phyloP scores from a whole-genome alignment of 2,797 vertebrate species.

The Tadarida brasiliensis region DNA sequence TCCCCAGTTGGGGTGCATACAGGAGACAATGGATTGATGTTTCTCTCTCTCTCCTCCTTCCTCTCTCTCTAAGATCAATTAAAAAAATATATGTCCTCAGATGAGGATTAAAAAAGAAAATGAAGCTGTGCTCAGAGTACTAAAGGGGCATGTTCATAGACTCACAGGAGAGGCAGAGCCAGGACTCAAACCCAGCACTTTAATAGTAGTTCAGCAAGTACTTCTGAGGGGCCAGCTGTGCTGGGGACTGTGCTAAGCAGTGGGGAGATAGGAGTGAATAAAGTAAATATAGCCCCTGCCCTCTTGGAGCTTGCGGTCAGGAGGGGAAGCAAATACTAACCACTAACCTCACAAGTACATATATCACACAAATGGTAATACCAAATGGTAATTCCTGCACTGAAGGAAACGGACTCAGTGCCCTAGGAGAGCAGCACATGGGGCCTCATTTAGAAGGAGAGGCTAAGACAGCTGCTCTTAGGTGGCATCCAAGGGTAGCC shows the following conservation, averaged over 20 bases:
- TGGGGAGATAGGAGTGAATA: not conserved
- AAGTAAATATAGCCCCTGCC: too few species aligned
- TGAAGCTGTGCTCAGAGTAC: not conserved
- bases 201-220: not conserved
- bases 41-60: too few species aligned
- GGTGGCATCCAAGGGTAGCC: not conserved
- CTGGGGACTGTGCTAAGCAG: not conserved
- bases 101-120: not conserved
- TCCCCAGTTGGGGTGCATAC: too few species aligned
- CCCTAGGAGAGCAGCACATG: not conserved
- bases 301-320: not conserved
- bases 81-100: too few species aligned
- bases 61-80: too few species aligned
- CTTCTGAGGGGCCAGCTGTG: not conserved
- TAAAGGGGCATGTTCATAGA: not conserved
- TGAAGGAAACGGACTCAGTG: not conserved
- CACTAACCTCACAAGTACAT: not conserved
- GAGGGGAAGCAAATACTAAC: not conserved
- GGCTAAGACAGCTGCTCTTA: not conserved
- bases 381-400: not conserved
- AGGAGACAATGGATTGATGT: too few species aligned
- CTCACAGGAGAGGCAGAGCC: not conserved
- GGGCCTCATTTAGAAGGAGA: not conserved
- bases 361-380: not conserved
- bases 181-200: not conserved